phyloP scores from a whole-genome alignment of 2,888 invertebrate species.

The Noctua comes region DNA sequence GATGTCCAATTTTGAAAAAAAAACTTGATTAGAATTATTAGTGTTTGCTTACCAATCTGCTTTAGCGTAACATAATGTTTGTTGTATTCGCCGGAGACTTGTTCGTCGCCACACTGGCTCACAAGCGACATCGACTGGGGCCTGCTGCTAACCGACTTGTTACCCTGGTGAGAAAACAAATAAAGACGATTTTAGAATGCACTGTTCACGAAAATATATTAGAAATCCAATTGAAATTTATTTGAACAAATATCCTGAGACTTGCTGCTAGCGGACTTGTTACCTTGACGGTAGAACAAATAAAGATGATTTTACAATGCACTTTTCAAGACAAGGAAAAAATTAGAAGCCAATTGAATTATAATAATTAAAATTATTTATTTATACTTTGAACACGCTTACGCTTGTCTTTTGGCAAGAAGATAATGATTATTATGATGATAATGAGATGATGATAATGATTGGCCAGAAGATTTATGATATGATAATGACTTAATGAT shows the following conservation, averaged over 20 bases:
- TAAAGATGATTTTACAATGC: background rate
- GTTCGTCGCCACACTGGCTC: conserved; percentile 90
- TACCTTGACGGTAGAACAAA: conserved; percentile 73
- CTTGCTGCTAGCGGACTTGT: conserved; percentile 86
- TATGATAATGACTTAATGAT: background rate
- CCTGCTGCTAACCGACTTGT: conserved; percentile 86
- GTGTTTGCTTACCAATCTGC: conserved; percentile 89
- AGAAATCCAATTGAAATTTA: background rate
- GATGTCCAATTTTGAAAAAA: too few relatives aligned
- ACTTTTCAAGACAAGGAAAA: background rate
- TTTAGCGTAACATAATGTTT: conserved; percentile 91
- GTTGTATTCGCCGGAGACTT: conserved; percentile 89
- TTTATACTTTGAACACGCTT: conserved; percentile 8
- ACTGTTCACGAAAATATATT: background rate
- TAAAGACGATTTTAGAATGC: background rate
- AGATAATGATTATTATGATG: conserved; percentile 26
- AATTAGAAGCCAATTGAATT: background rate
- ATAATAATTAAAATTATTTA: background rate
- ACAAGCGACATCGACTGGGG: conserved; percentile 90
- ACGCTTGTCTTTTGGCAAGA: background rate
- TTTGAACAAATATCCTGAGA: conserved; percentile 77
- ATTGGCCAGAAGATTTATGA: conserved; percentile 6
- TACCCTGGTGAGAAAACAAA: conserved; percentile 74
- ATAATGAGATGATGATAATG: conserved; percentile 11
- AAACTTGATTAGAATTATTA: background rate